A percentile compares a stretch with the other conserved stretches of the same genome.
phyloP scores from a whole-genome alignment of 1,140 invertebrate species.

The Micrasema minimum region DNA sequence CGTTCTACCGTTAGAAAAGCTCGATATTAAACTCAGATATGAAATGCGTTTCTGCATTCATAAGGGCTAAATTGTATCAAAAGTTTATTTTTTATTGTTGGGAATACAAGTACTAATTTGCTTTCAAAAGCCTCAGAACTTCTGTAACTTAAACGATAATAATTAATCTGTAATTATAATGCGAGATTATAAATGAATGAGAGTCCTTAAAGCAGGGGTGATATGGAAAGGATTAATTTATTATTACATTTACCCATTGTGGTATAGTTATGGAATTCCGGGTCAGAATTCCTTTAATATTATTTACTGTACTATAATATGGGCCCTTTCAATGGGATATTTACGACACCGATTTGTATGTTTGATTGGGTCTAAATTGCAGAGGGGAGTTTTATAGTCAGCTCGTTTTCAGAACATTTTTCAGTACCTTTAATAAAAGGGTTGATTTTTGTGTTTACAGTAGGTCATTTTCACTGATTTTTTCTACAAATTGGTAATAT shows the following conservation, averaged over 20 bases:
- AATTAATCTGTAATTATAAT: not conserved
- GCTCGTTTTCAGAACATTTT: not conserved
- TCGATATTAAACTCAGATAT: too few species aligned
- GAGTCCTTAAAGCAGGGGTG: not conserved
- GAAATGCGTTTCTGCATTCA: too few species aligned
- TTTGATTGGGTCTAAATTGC: slow-evolving; percentile 16
- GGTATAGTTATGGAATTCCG: not conserved
- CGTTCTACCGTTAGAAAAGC: too few species aligned
- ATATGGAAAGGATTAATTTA: slow-evolving; percentile 22
- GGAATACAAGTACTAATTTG: too few species aligned
- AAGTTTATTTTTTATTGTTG: too few species aligned
- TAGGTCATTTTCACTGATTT: not conserved
- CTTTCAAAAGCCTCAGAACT: not conserved
- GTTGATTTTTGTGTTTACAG: not conserved
- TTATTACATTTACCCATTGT: slow-evolving; percentile 3
- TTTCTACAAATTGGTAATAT: too few species aligned
- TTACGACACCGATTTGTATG: slow-evolving; percentile 33
- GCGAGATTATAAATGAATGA: slow-evolving; percentile 12
- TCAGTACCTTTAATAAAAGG: not conserved
- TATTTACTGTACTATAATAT: slow-evolving; percentile 2
- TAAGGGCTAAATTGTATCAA: too few species aligned
- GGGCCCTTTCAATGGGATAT: slow-evolving; percentile 4
- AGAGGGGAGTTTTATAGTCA: slow-evolving; percentile 18
- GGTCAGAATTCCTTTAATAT: slow-evolving; percentile 10
- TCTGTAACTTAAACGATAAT: slow-evolving; percentile 14